A percentile compares a stretch with the other conserved stretches of the same genome.
Conservation (phyloP, 2,888 invertebrate genomes). For the Himalopsyche tibetana region DNA sequence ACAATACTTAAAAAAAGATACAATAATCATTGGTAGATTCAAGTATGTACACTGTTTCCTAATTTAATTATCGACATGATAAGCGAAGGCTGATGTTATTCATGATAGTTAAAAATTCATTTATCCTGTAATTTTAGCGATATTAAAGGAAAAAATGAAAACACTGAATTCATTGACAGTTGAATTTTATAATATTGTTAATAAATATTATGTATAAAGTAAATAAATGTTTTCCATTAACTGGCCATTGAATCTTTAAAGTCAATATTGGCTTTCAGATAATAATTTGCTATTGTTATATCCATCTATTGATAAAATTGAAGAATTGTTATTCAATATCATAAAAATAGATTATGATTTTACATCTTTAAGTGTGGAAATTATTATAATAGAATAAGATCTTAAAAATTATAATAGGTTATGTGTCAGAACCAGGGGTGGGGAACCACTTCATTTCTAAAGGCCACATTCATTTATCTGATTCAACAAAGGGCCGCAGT, state of each 20-base stretch:
- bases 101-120: constrained; percentile 66
- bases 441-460: too few species aligned
- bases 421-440: neutral
- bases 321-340: neutral
- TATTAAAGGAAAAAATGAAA: neutral
- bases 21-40: neutral
- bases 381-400: neutral
- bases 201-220: too few species aligned
- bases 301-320: constrained; percentile 8
- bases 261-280: neutral
- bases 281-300: neutral
- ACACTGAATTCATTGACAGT: neutral
- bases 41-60: neutral
- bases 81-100: constrained; percentile 72
- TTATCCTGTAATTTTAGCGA: neutral
- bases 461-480: too few species aligned
- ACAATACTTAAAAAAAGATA: constrained; percentile 19
- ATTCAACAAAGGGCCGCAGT: too few species aligned
- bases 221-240: too few species aligned
- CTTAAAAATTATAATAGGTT: too few species aligned
- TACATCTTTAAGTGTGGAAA: constrained; percentile 2
- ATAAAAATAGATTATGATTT: constrained; percentile 12
- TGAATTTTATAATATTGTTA: neutral
- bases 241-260: too few species aligned
- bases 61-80: constrained; percentile 13